phyloP scores from a whole-genome alignment of 2,888 invertebrate genomes.

The Pristionchus exspectatus region DNA sequence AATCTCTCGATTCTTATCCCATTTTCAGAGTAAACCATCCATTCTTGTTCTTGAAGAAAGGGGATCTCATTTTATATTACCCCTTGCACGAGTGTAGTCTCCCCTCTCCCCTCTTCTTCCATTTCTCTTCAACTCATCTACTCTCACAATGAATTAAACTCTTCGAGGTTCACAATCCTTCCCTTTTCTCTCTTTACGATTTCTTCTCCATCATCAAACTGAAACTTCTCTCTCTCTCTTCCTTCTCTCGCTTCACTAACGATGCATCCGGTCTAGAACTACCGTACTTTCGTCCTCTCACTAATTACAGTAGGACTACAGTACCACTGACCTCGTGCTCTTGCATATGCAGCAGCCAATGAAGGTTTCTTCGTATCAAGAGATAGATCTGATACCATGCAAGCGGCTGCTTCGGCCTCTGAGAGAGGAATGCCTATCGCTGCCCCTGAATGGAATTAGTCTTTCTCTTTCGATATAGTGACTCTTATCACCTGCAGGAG shows the following conservation, averaged over 20 bases:
- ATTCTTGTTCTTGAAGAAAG: conserved; percentile 64
- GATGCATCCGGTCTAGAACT: conserved; percentile 16
- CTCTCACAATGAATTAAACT: conserved; percentile 25
- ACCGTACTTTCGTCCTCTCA: not conserved
- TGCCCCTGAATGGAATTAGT: conserved; percentile 83
- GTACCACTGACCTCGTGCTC: conserved; percentile 86
- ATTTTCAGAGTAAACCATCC: conserved; percentile 61
- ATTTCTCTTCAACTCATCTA: conserved; percentile 23
- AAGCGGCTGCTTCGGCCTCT: conserved; percentile 88
- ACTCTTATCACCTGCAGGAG: conserved; percentile 85
- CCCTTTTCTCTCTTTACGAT: not conserved
- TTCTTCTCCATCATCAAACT: not conserved
- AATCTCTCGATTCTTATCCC: conserved; percentile 56
- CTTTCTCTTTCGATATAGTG: not conserved
- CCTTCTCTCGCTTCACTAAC: conserved; percentile 37
- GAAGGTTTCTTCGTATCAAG: conserved; percentile 81
- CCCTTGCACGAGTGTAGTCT: not conserved
- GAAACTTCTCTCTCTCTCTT: conserved; percentile 43
- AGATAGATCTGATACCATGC: conserved; percentile 92
- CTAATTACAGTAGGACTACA: conserved; percentile 9
- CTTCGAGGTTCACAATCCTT: conserved; percentile 31
- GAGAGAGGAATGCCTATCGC: conserved; percentile 91
- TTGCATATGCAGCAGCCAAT: conserved; percentile 92
- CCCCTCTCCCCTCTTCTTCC: not conserved
- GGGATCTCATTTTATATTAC: not conserved